Conservation (phyloP, 2,113 vertebrate species). For the Guaruba guarouba region DNA sequence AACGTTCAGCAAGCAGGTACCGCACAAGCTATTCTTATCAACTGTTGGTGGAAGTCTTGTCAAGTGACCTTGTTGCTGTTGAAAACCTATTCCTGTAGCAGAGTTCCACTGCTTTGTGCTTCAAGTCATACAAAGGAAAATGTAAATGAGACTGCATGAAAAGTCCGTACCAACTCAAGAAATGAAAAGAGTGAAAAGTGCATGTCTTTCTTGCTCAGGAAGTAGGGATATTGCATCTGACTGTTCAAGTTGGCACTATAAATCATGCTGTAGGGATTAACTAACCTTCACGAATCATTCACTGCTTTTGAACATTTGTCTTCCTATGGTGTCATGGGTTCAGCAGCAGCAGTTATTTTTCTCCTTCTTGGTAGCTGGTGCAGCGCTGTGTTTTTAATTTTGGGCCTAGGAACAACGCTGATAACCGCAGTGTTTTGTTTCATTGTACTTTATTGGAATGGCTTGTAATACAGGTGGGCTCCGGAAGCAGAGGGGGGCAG, state of each 20-base stretch:
- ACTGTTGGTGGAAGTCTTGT: neutral
- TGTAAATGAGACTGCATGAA: neutral
- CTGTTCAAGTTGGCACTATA: conserved; percentile 49
- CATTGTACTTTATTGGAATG: too few relatives aligned
- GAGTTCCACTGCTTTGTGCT: neutral
- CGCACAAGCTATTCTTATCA: neutral
- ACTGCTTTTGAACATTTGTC: conserved; percentile 49
- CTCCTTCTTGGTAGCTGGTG: too few relatives aligned
- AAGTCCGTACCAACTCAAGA: neutral
- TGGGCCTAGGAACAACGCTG: too few relatives aligned
- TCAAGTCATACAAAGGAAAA: neutral
- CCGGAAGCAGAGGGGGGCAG: too few relatives aligned
- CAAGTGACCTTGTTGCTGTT: neutral
- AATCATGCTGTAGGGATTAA: conserved; percentile 67
- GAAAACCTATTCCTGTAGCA: neutral
- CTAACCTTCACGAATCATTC: conserved; percentile 42
- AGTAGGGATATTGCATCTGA: conserved; percentile 21
- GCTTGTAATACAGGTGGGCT: too few relatives aligned
- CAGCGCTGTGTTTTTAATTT: too few relatives aligned
- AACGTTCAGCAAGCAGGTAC: neutral
- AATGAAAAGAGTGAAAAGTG: conserved; percentile 11
- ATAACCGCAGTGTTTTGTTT: too few relatives aligned
- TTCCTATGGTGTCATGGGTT: neutral
- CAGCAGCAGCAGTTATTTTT: too few relatives aligned
- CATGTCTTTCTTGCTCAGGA: conserved; percentile 1